Evolutionary conservation across 2,797 vertebrate species (phyloP).

Genomic region (Pseudochirops corinnae): DNA sequence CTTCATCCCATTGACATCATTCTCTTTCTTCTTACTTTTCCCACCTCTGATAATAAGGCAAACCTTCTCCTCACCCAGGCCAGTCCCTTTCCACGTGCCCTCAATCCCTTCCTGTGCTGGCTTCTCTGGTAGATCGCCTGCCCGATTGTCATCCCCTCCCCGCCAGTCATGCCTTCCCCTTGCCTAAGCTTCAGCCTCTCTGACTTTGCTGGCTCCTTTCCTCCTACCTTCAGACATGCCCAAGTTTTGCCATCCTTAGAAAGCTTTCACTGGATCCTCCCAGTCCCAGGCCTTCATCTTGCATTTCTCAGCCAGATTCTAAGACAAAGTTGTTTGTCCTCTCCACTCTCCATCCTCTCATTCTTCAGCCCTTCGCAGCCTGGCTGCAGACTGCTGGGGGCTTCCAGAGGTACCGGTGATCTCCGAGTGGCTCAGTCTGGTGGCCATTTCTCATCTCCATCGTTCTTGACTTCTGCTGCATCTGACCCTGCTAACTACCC

Average conservation of each 20-base stretch:
- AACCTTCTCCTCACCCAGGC: too few species aligned
- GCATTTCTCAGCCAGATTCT: not conserved
- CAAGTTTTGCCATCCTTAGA: not conserved
- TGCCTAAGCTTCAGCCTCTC: too few species aligned
- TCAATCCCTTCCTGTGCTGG: not conserved
- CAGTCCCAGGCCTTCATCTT: too few species aligned
- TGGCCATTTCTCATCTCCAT: too few species aligned
- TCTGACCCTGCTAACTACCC: not conserved
- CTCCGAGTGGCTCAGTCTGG: too few species aligned
- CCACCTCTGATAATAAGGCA: not conserved
- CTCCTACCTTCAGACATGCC: not conserved
- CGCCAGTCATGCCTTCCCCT: too few species aligned
- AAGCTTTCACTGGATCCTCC: not conserved
- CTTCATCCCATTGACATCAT: not conserved
- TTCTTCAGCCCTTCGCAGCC: too few species aligned
- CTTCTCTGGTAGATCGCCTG: not conserved
- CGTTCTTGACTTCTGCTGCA: not conserved
- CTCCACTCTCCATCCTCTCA: not conserved
- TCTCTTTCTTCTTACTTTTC: not conserved
- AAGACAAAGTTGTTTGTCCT: accelerated
- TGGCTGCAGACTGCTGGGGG: too few species aligned
- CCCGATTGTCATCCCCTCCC: too few species aligned
- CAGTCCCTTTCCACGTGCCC: too few species aligned
- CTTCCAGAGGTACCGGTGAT: too few species aligned
- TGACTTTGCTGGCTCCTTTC: too few species aligned